Conservation (phyloP, 2,113 vertebrate genomes). For the Nyctibius bracteatus region DNA sequence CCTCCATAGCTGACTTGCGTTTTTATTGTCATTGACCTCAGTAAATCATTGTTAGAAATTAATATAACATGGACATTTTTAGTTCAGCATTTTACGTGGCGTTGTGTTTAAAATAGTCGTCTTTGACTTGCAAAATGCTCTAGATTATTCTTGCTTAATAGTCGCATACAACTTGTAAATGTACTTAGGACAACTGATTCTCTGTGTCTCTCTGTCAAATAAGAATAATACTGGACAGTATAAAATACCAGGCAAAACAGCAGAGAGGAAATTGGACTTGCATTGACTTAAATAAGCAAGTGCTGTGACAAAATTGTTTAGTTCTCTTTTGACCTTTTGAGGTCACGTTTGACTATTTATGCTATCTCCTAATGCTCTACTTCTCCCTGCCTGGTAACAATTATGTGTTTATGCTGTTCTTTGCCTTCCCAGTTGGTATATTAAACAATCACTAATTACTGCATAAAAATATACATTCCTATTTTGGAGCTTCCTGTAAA, state of each 20-base stretch:
- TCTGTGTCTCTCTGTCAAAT: neutral
- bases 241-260: slow-evolving; percentile 41
- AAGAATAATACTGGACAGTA: slow-evolving; percentile 29
- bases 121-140: slow-evolving; percentile 44
- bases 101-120: slow-evolving; percentile 22
- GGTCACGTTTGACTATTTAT: slow-evolving; percentile 81
- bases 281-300: slow-evolving; percentile 78
- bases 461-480: slow-evolving; percentile 66
- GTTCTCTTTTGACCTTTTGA: slow-evolving; percentile 75
- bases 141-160: neutral
- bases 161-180: neutral
- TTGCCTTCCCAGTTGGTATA: slow-evolving; percentile 64
- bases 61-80: slow-evolving; percentile 10
- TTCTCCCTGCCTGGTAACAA: slow-evolving; percentile 79
- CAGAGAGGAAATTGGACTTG: slow-evolving; percentile 70
- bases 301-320: slow-evolving; percentile 79
- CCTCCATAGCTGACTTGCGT: slow-evolving; percentile 33
- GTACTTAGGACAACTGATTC: neutral
- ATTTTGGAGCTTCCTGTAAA: slow-evolving; percentile 61
- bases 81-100: neutral
- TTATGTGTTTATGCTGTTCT: slow-evolving; percentile 72
- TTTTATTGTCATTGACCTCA: slow-evolving; percentile 52
- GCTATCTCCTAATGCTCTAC: slow-evolving; percentile 79
- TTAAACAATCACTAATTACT: slow-evolving; percentile 78
- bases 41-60: slow-evolving; percentile 71